Conservation (phyloP, 2,797 vertebrate species). For the Periparus ater region DNA sequence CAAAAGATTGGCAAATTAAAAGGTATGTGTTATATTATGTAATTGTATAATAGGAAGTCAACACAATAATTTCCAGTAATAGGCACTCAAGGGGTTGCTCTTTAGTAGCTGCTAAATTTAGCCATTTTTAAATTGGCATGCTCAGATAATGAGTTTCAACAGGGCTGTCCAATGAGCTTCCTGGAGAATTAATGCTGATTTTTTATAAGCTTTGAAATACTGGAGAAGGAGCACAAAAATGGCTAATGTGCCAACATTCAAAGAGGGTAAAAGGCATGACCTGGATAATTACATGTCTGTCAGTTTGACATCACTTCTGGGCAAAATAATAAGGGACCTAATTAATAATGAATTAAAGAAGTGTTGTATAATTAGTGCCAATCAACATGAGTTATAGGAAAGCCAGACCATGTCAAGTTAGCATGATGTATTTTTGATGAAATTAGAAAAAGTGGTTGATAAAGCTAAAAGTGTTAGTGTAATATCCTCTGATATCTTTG, state of each 20-base stretch:
- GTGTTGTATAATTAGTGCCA: conserved; percentile 63
- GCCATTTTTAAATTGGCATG: neutral
- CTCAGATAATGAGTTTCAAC: conserved; percentile 31
- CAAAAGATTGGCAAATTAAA: neutral
- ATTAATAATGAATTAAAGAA: conserved; percentile 68
- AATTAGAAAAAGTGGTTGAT: conserved; percentile 21
- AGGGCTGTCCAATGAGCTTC: conserved; percentile 34
- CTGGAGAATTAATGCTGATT: conserved; percentile 14
- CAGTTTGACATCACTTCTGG: conserved; percentile 54
- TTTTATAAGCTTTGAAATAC: conserved; percentile 31
- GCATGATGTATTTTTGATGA: conserved; percentile 47
- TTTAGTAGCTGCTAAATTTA: conserved; percentile 30
- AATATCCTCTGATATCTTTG: neutral
- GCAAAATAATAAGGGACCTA: conserved; percentile 61
- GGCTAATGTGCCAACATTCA: conserved; percentile 34
- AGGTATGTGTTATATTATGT: neutral
- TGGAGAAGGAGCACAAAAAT: conserved; percentile 22
- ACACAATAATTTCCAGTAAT: neutral
- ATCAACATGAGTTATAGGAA: conserved; percentile 57
- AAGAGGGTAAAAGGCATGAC: conserved; percentile 60
- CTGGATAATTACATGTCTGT: conserved; percentile 61
- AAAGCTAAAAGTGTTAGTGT: conserved; percentile 13
- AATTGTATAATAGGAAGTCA: neutral
- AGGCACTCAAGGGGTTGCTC: neutral
- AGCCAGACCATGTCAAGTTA: conserved; percentile 17